phyloP scores from a whole-genome alignment of 1,140 invertebrate genomes.

The Venturia canescens region DNA sequence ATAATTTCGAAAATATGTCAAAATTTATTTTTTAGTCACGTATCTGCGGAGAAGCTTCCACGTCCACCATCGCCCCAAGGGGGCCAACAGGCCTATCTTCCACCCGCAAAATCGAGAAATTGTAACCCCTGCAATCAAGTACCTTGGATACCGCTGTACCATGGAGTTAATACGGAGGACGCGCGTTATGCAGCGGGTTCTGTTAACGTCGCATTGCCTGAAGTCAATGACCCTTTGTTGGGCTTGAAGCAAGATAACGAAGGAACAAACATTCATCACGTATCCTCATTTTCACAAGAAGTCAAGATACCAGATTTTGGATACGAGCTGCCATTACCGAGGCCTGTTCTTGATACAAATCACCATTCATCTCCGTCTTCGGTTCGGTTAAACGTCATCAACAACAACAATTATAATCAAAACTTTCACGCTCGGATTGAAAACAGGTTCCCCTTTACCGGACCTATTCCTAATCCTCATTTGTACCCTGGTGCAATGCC shows the following conservation, averaged over 20 bases:
- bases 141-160: constrained; percentile 86
- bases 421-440: constrained; percentile 25
- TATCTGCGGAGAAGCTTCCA: constrained; percentile 3
- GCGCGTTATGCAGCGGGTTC: constrained; percentile 46
- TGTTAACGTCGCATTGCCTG: background rate
- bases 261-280: constrained; percentile 26
- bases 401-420: constrained; percentile 22
- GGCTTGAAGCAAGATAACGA: constrained; percentile 16
- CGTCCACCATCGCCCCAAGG: constrained; percentile 45
- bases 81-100: constrained; percentile 44
- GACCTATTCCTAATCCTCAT: constrained; percentile 53
- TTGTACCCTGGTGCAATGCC: constrained; percentile 62
- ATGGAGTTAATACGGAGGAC: constrained; percentile 20
- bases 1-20: too few relatives aligned
- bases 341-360: background rate
- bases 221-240: background rate
- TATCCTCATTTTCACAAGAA: constrained; percentile 53
- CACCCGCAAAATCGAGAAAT: constrained; percentile 67
- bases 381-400: constrained; percentile 3
- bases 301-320: constrained; percentile 55
- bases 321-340: constrained; percentile 12
- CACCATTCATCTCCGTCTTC: background rate
- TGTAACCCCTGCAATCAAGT: constrained; percentile 86
- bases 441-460: constrained; percentile 37
- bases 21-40: constrained; percentile 37